Conservation (phyloP, 2,113 vertebrate genomes). For the Oncorhynchus nerka region DNA sequence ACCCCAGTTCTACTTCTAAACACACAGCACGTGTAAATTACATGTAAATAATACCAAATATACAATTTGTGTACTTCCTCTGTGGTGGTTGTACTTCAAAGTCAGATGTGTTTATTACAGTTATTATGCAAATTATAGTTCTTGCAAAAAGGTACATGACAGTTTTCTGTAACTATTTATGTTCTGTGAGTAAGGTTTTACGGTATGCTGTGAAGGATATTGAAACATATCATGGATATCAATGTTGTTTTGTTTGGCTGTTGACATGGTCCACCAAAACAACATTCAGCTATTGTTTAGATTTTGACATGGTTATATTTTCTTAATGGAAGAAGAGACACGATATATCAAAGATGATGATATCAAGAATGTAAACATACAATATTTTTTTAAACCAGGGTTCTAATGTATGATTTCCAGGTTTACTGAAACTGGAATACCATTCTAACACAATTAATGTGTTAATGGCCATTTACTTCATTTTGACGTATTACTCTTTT, state of each 20-base stretch:
- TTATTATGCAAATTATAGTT: constrained; percentile 73
- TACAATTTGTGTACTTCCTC: constrained; percentile 31
- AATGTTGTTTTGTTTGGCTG: constrained; percentile 34
- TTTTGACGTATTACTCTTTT: constrained; percentile 15
- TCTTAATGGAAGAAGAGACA: constrained; percentile 63
- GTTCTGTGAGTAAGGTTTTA: constrained; percentile 38
- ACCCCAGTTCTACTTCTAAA: background rate
- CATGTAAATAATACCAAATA: constrained; percentile 50
- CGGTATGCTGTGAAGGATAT: constrained; percentile 10
- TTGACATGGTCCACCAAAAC: constrained; percentile 50
- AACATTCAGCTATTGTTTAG: constrained; percentile 47
- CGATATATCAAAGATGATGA: constrained; percentile 36
- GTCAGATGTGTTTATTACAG: constrained; percentile 29
- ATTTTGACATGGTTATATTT: constrained; percentile 68
- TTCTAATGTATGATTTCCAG: constrained; percentile 52
- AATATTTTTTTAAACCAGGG: constrained; percentile 51
- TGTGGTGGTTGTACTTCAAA: constrained; percentile 49
- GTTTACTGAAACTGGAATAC: constrained; percentile 28
- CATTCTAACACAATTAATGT: constrained; percentile 18
- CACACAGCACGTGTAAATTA: constrained; percentile 36
- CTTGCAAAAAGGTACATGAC: constrained; percentile 54
- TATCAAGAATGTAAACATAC: constrained; percentile 59
- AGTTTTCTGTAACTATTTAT: constrained; percentile 50
- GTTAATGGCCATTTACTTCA: constrained; percentile 23
- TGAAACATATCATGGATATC: constrained; percentile 56